phyloP scores from a whole-genome alignment of 1,140 invertebrate genomes.

The Spodoptera litura region DNA sequence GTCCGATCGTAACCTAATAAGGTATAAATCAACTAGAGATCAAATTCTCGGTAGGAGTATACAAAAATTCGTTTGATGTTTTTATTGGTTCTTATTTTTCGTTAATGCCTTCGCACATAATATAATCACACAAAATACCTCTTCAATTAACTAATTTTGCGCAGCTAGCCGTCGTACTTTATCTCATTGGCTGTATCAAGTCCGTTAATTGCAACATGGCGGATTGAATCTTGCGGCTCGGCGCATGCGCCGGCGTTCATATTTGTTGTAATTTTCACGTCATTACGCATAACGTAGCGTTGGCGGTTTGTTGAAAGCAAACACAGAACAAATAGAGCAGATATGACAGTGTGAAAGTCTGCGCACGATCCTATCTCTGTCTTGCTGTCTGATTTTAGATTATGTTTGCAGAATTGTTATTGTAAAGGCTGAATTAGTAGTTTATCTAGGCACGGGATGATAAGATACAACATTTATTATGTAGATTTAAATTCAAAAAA shows the following conservation, averaged over 20 bases:
- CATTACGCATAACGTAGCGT: constrained; percentile 64
- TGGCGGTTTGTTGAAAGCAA: constrained; percentile 64
- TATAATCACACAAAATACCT: constrained; percentile 9
- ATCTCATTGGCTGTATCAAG: constrained; percentile 41
- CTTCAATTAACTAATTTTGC: constrained; percentile 40
- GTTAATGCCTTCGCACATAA: too few relatives aligned
- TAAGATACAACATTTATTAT: too few relatives aligned
- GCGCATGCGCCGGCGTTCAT: constrained; percentile 54
- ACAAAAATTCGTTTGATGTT: background rate
- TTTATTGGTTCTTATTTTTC: background rate
- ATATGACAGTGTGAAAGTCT: constrained; percentile 32
- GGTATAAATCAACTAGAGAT: too few relatives aligned
- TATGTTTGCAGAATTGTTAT: background rate
- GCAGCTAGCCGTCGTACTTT: constrained; percentile 38
- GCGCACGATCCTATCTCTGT: background rate
- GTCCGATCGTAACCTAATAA: too few relatives aligned
- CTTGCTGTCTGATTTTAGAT: constrained; percentile 21
- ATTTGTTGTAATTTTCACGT: constrained; percentile 78
- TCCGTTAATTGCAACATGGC: constrained; percentile 61
- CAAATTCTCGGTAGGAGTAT: too few relatives aligned
- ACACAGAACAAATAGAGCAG: constrained; percentile 43
- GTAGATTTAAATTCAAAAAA: too few relatives aligned
- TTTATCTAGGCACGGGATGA: too few relatives aligned
- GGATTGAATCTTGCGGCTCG: constrained; percentile 68
- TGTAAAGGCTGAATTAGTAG: too few relatives aligned